phyloP scores from a whole-genome alignment of 2,113 vertebrate species.

The Puntigrus tetrazona region DNA sequence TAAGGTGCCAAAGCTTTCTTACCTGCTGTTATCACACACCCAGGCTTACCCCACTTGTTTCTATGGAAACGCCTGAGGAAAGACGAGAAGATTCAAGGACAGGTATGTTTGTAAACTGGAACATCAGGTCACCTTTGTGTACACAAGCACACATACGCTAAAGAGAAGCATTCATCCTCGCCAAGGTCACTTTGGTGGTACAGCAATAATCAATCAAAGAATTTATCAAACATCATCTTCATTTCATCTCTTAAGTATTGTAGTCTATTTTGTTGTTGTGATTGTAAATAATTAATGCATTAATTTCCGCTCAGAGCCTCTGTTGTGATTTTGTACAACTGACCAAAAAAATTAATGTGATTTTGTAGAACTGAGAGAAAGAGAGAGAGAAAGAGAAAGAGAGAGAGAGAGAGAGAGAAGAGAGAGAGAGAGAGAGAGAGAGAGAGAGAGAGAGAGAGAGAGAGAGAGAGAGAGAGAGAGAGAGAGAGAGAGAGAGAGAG shows the following conservation, averaged over 20 bases:
- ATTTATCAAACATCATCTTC: background rate
- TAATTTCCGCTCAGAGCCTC: background rate
- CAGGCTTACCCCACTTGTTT: slow-evolving; percentile 41
- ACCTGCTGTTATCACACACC: slow-evolving; percentile 48
- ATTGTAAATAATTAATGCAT: slow-evolving; percentile 9
- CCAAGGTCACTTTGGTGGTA: slow-evolving; percentile 40
- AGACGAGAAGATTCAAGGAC: slow-evolving; percentile 56
- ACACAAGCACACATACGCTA: background rate
- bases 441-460: too few species aligned
- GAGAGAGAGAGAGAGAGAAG: too few species aligned
- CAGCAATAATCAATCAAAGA: background rate
- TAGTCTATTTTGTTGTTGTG: background rate
- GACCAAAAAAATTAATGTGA: background rate
- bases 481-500: too few species aligned
- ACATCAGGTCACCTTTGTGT: slow-evolving; percentile 54
- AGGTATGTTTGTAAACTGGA: slow-evolving; percentile 57
- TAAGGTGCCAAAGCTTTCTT: slow-evolving; percentile 36
- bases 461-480: too few species aligned
- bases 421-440: too few species aligned
- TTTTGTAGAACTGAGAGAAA: too few species aligned
- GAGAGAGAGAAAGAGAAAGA: too few species aligned
- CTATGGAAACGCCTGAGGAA: slow-evolving; percentile 56
- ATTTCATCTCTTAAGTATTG: background rate
- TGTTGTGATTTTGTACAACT: background rate
- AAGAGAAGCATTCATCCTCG: slow-evolving; percentile 19